phyloP scores from a whole-genome alignment of 2,797 vertebrate species.

The Crenuchus spilurus region DNA sequence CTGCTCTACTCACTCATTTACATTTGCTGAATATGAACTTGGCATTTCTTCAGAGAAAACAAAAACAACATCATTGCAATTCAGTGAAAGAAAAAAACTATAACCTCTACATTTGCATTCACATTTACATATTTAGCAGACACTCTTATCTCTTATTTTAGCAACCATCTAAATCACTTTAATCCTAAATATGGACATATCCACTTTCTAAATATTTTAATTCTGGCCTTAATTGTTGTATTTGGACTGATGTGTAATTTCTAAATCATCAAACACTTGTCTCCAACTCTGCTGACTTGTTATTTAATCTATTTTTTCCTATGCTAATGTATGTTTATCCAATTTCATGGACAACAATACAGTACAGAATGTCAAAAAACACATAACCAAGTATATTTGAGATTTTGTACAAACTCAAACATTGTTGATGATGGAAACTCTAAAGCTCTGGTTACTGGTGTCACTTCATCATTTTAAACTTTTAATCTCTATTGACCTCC shows the following conservation, averaged over 20 bases:
- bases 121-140: neutral
- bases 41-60: neutral
- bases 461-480: too few relatives aligned
- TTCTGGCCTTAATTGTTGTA: neutral
- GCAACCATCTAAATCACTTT: neutral
- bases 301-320: too few relatives aligned
- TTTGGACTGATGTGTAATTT: neutral
- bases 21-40: slow-evolving; percentile 15
- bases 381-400: too few relatives aligned
- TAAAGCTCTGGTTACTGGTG: too few relatives aligned
- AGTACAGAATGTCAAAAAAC: too few relatives aligned
- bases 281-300: too few relatives aligned
- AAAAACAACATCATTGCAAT: slow-evolving; percentile 1
- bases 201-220: neutral
- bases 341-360: too few relatives aligned
- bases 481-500: too few relatives aligned
- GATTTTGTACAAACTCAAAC: too few relatives aligned
- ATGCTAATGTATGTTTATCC: too few relatives aligned
- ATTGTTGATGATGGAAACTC: too few relatives aligned
- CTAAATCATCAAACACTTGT: too few relatives aligned
- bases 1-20: slow-evolving; percentile 10
- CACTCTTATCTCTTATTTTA: neutral
- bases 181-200: neutral
- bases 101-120: neutral
- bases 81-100: neutral